Evolutionary conservation across 2,113 vertebrate species (phyloP).

Genomic region (Raja brachyura): DNA sequence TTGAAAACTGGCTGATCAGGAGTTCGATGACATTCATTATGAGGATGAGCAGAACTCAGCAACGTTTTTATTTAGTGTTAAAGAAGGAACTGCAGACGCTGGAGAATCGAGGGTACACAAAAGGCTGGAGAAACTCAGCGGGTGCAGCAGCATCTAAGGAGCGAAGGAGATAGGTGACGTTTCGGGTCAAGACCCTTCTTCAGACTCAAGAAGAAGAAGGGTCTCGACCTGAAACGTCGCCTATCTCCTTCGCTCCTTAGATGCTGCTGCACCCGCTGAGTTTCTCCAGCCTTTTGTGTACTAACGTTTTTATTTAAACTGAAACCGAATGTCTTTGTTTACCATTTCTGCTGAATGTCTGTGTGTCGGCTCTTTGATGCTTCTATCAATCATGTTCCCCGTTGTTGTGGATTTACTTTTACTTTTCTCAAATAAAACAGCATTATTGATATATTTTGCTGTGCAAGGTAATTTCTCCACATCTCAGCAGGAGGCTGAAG

Average conservation of each 20-base stretch:
- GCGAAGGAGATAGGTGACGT: too few relatives aligned
- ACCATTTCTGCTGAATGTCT: neutral
- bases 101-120: too few relatives aligned
- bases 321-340: neutral
- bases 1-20: neutral
- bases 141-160: too few relatives aligned
- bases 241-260: too few relatives aligned
- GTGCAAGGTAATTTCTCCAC: neutral
- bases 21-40: neutral
- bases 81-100: too few relatives aligned
- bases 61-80: neutral
- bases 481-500: neutral
- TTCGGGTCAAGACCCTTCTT: too few relatives aligned
- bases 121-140: too few relatives aligned
- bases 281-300: too few relatives aligned
- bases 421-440: neutral
- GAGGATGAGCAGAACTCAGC: neutral
- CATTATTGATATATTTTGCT: neutral
- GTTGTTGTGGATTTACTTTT: neutral
- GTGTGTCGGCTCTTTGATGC: neutral
- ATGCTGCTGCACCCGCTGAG: too few relatives aligned
- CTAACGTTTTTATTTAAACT: neutral
- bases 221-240: too few relatives aligned
- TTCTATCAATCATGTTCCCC: neutral
- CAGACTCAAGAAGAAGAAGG: too few relatives aligned